These are phyloP conservation scores for Metopia argyrocephala DNA, from an alignment of 2,888 invertebrate species.

Conservation along the genomic window DNA sequence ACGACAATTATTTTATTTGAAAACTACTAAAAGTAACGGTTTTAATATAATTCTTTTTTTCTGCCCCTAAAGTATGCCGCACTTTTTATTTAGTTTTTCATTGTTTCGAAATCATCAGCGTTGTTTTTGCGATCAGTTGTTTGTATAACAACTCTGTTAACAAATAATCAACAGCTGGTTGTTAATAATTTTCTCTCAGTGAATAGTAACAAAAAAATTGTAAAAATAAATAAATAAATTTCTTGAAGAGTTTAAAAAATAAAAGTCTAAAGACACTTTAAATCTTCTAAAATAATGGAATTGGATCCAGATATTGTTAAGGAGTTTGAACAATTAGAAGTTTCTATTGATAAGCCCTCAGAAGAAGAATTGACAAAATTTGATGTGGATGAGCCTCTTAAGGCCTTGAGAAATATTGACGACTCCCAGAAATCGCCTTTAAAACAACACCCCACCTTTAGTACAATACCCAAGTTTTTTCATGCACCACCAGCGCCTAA, in stretches of 20 bases:
- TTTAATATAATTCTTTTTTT: neutral
- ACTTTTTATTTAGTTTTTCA: neutral
- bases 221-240: neutral
- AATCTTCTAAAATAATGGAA: conserved; percentile 68
- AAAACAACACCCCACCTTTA: conserved; percentile 75
- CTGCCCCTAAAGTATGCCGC: neutral
- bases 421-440: neutral
- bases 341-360: conserved; percentile 64
- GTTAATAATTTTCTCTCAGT: neutral
- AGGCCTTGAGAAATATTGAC: neutral
- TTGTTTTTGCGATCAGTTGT: neutral
- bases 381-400: conserved; percentile 61
- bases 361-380: conserved; percentile 68
- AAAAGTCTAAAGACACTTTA: neutral
- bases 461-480: conserved; percentile 87
- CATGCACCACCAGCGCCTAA: conserved; percentile 87
- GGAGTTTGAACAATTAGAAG: conserved; percentile 69
- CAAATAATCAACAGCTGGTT: neutral
- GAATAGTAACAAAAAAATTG: neutral
- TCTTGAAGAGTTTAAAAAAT: no score
- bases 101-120: neutral
- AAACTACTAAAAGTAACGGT: no score
- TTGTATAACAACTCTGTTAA: neutral
- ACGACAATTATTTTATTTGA: no score
- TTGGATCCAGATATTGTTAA: conserved; percentile 72